Evolutionary conservation across 2,888 invertebrate species (phyloP).

Genomic region (Poecilus cupreus): DNA sequence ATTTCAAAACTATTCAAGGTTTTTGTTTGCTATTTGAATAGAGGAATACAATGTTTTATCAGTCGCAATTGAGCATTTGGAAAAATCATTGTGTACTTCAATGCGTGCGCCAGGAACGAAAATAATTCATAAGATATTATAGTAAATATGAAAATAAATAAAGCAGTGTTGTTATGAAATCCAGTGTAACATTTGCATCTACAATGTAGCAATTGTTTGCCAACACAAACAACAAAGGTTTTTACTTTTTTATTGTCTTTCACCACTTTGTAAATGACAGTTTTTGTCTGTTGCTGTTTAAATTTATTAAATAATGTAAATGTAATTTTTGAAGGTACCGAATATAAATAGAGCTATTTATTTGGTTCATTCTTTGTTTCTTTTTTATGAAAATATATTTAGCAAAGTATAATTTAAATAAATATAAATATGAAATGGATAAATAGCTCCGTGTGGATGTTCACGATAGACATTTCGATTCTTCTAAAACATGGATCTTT

Average conservation of each 20-base stretch:
- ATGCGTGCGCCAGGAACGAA: constrained; percentile 8
- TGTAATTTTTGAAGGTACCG: too few relatives aligned
- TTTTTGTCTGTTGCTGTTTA: too few relatives aligned
- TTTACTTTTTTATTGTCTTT: neutral
- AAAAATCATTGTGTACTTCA: neutral
- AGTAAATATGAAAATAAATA: constrained; percentile 36
- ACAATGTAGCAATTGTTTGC: constrained; percentile 13
- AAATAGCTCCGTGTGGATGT: too few relatives aligned
- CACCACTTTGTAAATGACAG: neutral
- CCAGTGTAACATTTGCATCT: constrained; percentile 5
- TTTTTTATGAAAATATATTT: too few relatives aligned
- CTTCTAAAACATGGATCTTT: too few relatives aligned
- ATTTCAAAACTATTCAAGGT: too few relatives aligned
- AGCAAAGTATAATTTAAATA: too few relatives aligned
- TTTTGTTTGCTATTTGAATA: too few relatives aligned
- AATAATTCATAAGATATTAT: constrained; percentile 30
- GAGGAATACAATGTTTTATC: too few relatives aligned
- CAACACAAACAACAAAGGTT: constrained; percentile 16
- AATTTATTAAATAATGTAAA: too few relatives aligned
- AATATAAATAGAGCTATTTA: neutral
- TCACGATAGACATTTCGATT: too few relatives aligned
- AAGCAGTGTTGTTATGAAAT: constrained; percentile 2
- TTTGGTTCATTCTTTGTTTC: neutral
- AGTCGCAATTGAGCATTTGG: neutral
- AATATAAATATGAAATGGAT: too few relatives aligned